A percentile compares a stretch with the other conserved stretches of the same genome.
Evolutionary conservation across 2,888 invertebrate species (phyloP).

Genomic region (Eumerus sabulonum): DNA sequence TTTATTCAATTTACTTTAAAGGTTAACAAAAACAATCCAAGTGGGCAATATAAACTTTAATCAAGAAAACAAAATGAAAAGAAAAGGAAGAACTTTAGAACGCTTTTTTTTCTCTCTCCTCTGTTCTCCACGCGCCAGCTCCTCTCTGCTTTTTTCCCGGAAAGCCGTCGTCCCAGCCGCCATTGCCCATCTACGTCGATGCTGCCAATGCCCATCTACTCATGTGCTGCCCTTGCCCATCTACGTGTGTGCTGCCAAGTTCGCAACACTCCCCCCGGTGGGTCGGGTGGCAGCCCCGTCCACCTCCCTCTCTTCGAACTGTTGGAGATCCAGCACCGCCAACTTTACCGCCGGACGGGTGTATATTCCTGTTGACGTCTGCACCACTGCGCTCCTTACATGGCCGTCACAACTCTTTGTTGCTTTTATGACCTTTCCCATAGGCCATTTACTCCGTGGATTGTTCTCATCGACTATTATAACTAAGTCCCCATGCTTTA

Average conservation of each 20-base stretch:
- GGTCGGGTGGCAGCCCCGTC: slow-evolving; percentile 2
- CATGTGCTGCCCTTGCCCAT: background rate
- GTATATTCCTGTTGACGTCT: slow-evolving; percentile 19
- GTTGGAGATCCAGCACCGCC: slow-evolving; percentile 16
- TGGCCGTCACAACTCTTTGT: slow-evolving; percentile 14
- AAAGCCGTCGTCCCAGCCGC: background rate
- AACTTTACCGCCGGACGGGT: slow-evolving; percentile 22
- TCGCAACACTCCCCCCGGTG: slow-evolving; percentile 7
- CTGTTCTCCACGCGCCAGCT: slow-evolving; percentile 7
- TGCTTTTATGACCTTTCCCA: slow-evolving; percentile 26
- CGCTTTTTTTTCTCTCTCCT: slow-evolving; percentile 4
- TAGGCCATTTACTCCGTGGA: slow-evolving; percentile 24
- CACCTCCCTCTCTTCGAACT: background rate
- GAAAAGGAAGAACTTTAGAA: too few species aligned
- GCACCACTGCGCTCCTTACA: slow-evolving; percentile 4
- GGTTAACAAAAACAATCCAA: too few species aligned
- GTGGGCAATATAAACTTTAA: too few species aligned
- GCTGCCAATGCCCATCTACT: background rate
- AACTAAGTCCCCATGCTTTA: background rate
- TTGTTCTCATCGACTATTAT: slow-evolving; percentile 1
- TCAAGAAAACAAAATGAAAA: too few species aligned
- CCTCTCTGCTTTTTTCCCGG: too few species aligned
- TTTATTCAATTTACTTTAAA: too few species aligned
- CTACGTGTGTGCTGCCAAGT: slow-evolving; percentile 7
- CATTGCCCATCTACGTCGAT: background rate